Conservation (phyloP, 2,888 invertebrate genomes). For the Exocentrus adspersus region DNA sequence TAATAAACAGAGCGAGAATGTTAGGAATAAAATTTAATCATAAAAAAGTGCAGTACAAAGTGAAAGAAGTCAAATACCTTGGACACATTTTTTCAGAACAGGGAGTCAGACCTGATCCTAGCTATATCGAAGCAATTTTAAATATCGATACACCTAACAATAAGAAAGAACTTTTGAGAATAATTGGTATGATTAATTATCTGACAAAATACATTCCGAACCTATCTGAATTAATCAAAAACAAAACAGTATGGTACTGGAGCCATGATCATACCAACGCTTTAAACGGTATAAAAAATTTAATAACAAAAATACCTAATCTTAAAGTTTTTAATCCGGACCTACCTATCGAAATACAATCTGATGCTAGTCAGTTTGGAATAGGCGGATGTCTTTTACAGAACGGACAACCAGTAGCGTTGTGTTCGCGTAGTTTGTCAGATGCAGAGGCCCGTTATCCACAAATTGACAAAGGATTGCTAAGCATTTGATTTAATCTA, state of each 20-base stretch:
- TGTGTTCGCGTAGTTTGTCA: slow-evolving; percentile 47
- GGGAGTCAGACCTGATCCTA: slow-evolving; percentile 40
- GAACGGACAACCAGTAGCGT: slow-evolving; percentile 42
- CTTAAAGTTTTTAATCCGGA: slow-evolving; percentile 40
- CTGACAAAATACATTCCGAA: no score
- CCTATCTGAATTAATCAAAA: slow-evolving; percentile 48
- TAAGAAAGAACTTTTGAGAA: no score
- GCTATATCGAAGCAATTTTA: slow-evolving; percentile 37
- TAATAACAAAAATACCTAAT: slow-evolving; percentile 36
- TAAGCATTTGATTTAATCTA: slow-evolving; percentile 51
- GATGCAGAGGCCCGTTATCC: slow-evolving; percentile 47
- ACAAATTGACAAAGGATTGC: slow-evolving; percentile 50
- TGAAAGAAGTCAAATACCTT: slow-evolving; percentile 46
- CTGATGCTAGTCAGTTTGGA: slow-evolving; percentile 41
- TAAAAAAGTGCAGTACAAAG: slow-evolving; percentile 38
- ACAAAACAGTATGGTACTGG: slow-evolving; percentile 43
- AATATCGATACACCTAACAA: slow-evolving; percentile 36
- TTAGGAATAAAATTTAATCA: slow-evolving; percentile 28
- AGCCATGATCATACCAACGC: slow-evolving; percentile 38
- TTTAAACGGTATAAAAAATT: slow-evolving; percentile 36
- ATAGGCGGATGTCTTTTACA: slow-evolving; percentile 43
- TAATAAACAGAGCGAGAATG: no score
- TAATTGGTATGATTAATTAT: no score
- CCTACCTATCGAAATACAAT: slow-evolving; percentile 37
- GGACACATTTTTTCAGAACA: slow-evolving; percentile 39